Conservation (phyloP, 2,113 vertebrate species). For the Synodontis membranacea region DNA sequence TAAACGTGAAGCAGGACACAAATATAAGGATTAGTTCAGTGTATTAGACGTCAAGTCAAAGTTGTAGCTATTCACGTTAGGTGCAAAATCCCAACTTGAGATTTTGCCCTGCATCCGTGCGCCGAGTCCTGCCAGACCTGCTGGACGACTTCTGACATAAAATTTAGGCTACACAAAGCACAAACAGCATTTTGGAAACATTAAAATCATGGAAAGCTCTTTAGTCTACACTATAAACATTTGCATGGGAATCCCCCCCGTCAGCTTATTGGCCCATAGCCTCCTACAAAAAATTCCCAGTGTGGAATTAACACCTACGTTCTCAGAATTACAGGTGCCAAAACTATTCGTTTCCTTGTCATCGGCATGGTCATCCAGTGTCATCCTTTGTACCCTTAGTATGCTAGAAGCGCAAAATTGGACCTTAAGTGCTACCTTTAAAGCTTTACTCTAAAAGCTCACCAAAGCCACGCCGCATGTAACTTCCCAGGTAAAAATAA, state of each 20-base stretch:
- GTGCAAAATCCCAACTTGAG: background rate
- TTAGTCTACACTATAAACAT: constrained; percentile 22
- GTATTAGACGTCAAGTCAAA: background rate
- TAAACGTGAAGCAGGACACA: background rate
- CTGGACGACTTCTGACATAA: constrained; percentile 42
- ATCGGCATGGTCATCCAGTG: background rate
- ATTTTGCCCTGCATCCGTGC: constrained; percentile 10
- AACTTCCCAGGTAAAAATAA: background rate
- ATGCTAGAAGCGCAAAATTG: background rate
- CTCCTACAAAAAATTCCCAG: constrained; percentile 4
- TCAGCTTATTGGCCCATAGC: background rate
- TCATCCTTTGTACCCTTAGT: background rate
- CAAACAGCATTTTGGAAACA: constrained; percentile 34
- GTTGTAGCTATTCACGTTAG: background rate
- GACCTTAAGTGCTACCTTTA: background rate
- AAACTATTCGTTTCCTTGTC: background rate
- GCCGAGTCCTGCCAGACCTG: constrained; percentile 45
- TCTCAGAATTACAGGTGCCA: constrained; percentile 10
- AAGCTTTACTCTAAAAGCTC: background rate
- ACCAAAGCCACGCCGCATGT: background rate
- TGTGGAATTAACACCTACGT: constrained; percentile 5
- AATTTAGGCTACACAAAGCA: constrained; percentile 20
- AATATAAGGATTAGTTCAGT: background rate
- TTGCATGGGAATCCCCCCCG: constrained; percentile 26
- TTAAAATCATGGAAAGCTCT: constrained; percentile 29